phyloP scores from a whole-genome alignment of 2,888 invertebrate species.

The Lapara coniferarum region DNA sequence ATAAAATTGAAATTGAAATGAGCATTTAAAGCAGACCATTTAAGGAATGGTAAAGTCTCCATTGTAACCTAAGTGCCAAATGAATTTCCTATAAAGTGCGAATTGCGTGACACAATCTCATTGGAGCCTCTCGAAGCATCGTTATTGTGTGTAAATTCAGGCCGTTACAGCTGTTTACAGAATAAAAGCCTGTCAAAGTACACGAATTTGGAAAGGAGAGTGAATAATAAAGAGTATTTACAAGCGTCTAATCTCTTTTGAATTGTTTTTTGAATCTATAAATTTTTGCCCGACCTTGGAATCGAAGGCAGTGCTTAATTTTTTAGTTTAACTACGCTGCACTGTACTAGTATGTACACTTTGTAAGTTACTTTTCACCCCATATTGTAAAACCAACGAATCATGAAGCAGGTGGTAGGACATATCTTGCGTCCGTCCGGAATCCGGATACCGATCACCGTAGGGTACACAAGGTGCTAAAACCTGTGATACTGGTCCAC shows the following conservation, averaged over 20 bases:
- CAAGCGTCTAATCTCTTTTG: too few species aligned
- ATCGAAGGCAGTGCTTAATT: background rate
- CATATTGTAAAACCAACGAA: too few species aligned
- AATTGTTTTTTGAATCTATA: background rate
- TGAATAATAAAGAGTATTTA: background rate
- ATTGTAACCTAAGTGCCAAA: background rate
- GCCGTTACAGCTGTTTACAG: constrained; percentile 4
- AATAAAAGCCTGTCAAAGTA: constrained; percentile 11
- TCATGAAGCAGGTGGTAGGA: too few species aligned
- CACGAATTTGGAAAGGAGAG: background rate
- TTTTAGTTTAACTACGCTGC: background rate
- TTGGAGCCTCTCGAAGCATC: background rate
- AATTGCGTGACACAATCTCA: constrained; percentile 4
- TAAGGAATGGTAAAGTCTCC: background rate
- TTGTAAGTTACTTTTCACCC: too few species aligned
- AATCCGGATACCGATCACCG: too few species aligned
- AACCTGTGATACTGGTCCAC: too few species aligned
- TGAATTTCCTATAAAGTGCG: constrained; percentile 2
- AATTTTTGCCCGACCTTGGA: background rate
- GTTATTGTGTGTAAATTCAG: constrained; percentile 10
- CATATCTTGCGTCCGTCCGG: too few species aligned
- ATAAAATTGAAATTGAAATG: background rate
- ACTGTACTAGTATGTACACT: too few species aligned
- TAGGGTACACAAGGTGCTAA: too few species aligned
- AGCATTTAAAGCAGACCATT: background rate